Conservation (phyloP, 2,888 invertebrate species). For the Epirrhoe tristata region DNA sequence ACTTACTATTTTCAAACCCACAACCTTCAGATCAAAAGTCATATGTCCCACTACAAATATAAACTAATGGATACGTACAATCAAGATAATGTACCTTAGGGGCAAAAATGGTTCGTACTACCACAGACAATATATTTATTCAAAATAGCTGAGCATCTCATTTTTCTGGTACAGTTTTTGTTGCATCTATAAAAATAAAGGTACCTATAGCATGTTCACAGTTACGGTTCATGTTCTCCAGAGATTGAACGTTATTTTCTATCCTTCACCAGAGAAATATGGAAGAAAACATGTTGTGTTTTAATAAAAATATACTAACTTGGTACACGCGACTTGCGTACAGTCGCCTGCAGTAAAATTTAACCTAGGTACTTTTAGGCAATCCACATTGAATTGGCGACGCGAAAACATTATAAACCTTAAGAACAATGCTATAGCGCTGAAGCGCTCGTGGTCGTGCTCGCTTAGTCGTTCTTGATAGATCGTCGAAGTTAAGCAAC, state of each 20-base stretch:
- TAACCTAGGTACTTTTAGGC: too few relatives aligned
- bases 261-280: conserved; percentile 1
- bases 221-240: conserved; percentile 5
- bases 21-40: not conserved
- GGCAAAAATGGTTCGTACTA: conserved; percentile 27
- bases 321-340: not conserved
- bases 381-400: too few relatives aligned
- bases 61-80: conserved; percentile 29
- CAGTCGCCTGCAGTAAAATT: not conserved
- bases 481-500: too few relatives aligned
- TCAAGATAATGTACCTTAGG: conserved; percentile 30
- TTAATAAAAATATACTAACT: not conserved
- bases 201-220: too few relatives aligned
- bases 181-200: conserved; percentile 33
- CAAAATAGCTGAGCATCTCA: conserved; percentile 25
- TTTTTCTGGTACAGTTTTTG: conserved; percentile 33
- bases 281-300: not conserved
- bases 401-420: too few relatives aligned
- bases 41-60: not conserved
- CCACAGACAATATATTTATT: conserved; percentile 35
- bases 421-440: too few relatives aligned
- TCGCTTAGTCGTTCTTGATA: too few relatives aligned
- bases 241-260: conserved; percentile 21
- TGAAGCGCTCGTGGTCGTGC: too few relatives aligned
- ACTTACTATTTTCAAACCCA: too few relatives aligned